phyloP scores from a whole-genome alignment of 2,888 invertebrate genomes.

The Allophyes oxyacanthae region DNA sequence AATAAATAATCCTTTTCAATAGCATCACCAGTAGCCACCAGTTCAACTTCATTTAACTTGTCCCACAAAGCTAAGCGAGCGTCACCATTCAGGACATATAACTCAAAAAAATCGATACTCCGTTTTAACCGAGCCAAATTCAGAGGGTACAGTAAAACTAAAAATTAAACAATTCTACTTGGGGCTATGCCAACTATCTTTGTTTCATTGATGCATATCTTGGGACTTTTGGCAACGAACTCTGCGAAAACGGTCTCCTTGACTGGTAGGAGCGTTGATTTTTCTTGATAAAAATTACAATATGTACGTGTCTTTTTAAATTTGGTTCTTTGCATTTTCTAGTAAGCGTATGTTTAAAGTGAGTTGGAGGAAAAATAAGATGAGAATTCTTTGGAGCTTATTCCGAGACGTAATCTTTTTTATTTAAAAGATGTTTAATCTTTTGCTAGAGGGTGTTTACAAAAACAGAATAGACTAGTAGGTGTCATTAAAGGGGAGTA shows the following conservation, averaged over 20 bases:
- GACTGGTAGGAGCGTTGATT: constrained; percentile 49
- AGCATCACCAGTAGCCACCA: constrained; percentile 10
- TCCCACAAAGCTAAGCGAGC: constrained; percentile 34
- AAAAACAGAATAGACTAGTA: too few relatives aligned
- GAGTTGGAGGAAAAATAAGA: too few relatives aligned
- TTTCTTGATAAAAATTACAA: constrained; percentile 56
- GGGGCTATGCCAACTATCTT: constrained; percentile 62
- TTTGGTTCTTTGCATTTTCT: constrained; percentile 6
- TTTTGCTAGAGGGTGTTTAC: too few relatives aligned
- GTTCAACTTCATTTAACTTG: constrained; percentile 33
- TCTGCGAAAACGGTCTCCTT: constrained; percentile 51
- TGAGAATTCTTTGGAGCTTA: neutral
- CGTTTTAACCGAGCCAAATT: constrained; percentile 56
- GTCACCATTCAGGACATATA: constrained; percentile 28
- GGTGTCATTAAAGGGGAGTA: too few relatives aligned
- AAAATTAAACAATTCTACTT: constrained; percentile 76
- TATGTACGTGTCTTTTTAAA: constrained; percentile 18
- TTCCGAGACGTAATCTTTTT: neutral
- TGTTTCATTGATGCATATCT: constrained; percentile 74
- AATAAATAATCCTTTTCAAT: too few relatives aligned
- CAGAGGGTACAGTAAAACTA: constrained; percentile 64
- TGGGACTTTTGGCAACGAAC: constrained; percentile 47
- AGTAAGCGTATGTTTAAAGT: neutral
- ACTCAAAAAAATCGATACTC: constrained; percentile 59
- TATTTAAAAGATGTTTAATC: too few relatives aligned